Evolutionary conservation across 2,113 vertebrate species (phyloP).

Genomic region (Pseudorhombus dupliciocellatus): DNA sequence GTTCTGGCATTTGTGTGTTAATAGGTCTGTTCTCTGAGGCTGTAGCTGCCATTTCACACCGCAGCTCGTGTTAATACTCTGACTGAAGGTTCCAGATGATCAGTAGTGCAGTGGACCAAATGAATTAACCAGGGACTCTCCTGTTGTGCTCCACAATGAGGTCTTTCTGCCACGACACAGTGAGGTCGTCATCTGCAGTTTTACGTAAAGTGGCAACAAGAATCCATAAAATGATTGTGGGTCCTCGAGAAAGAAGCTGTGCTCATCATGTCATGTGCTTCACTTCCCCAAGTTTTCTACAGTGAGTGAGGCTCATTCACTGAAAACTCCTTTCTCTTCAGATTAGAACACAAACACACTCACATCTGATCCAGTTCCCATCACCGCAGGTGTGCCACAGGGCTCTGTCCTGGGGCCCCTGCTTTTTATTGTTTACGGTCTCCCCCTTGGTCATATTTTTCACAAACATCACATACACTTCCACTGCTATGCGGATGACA

Average conservation of each 20-base stretch:
- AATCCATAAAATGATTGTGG: conserved; percentile 23
- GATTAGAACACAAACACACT: conserved; percentile 12
- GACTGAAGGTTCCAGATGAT: conserved; percentile 50
- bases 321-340: conserved; percentile 5
- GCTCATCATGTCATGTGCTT: conserved; percentile 29
- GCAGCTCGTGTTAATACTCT: neutral
- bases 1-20: neutral
- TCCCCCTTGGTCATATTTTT: too few species aligned
- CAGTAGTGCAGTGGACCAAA: conserved; percentile 25
- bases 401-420: too few species aligned
- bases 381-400: too few species aligned
- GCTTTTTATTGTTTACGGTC: too few species aligned
- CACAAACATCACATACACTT: too few species aligned
- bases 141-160: conserved; percentile 38
- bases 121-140: conserved; percentile 18
- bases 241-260: neutral
- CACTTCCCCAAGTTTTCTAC: neutral
- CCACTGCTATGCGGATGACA: too few species aligned
- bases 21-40: neutral
- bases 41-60: conserved; percentile 18
- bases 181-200: conserved; percentile 32
- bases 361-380: too few species aligned
- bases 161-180: conserved; percentile 40
- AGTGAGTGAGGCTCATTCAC: neutral
- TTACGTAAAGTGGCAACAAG: conserved; percentile 30